phyloP scores from a whole-genome alignment of 2,797 vertebrate genomes.

The Moxostoma hubbsi region DNA sequence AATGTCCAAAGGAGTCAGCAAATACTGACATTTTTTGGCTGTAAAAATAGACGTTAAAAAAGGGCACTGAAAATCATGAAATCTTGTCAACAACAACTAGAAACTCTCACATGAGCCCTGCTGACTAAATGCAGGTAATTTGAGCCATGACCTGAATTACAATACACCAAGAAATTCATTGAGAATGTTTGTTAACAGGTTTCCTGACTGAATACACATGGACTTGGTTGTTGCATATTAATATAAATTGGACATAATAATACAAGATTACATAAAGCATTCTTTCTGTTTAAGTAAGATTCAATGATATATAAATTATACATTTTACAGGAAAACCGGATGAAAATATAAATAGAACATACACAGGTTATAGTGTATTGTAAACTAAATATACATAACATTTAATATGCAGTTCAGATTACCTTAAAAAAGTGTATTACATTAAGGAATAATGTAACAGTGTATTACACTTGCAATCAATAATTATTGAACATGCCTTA shows the following conservation, averaged over 20 bases:
- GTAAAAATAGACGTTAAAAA: neutral
- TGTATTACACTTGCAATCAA: neutral
- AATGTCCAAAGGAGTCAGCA: constrained; percentile 12
- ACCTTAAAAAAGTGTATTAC: neutral
- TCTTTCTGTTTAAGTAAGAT: neutral
- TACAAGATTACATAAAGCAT: too few species aligned
- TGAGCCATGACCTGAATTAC: neutral
- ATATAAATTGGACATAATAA: too few species aligned
- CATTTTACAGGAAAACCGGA: neutral
- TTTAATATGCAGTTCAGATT: too few species aligned
- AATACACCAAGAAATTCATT: neutral
- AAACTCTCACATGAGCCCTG: neutral
- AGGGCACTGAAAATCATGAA: neutral
- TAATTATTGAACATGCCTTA: too few species aligned
- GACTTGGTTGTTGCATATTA: too few species aligned
- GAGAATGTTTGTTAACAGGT: neutral
- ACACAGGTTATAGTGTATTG: neutral
- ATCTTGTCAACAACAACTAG: neutral
- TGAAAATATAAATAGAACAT: neutral
- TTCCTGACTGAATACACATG: neutral
- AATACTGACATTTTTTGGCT: neutral
- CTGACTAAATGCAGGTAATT: neutral
- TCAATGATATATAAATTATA: neutral
- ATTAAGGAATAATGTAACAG: neutral
- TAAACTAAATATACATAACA: neutral